Conservation (phyloP, 1,140 invertebrate genomes). For the Caenorhabditis briggsae region DNA sequence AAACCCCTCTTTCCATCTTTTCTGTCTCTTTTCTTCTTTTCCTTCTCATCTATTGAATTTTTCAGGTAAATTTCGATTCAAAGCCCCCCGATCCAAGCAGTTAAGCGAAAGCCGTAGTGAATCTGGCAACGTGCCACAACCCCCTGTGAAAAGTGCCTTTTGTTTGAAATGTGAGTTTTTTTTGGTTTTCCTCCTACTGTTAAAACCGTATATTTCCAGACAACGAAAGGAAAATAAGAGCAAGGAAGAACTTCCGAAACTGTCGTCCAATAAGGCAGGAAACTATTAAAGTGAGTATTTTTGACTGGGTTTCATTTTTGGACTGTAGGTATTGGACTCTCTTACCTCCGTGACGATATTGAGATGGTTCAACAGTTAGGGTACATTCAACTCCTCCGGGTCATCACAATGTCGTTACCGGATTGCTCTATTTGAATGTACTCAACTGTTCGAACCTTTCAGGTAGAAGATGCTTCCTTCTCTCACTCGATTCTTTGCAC, state of each 20-base stretch:
- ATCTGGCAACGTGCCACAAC: conserved; percentile 3
- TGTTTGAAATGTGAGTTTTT: conserved; percentile 11
- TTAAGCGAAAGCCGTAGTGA: background rate
- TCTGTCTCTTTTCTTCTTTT: background rate
- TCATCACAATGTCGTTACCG: conserved; percentile 36
- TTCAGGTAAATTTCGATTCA: conserved; percentile 27
- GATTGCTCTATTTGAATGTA: background rate
- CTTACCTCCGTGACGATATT: conserved; percentile 36
- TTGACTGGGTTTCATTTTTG: background rate
- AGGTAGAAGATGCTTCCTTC: conserved; percentile 17
- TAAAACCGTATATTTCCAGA: conserved; percentile 8
- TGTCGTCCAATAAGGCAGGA: background rate
- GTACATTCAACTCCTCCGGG: background rate
- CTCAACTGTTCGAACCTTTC: conserved; percentile 33
- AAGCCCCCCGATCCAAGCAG: background rate
- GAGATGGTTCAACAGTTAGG: conserved; percentile 3
- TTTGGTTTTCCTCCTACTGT: too few relatives aligned
- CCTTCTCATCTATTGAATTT: background rate
- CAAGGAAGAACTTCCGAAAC: conserved; percentile 1
- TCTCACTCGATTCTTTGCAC: background rate
- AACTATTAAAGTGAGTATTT: background rate
- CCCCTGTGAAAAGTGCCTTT: background rate
- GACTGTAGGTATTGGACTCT: background rate
- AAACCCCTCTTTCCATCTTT: conserved; percentile 22
- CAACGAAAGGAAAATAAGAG: background rate